Evolutionary conservation across 2,888 invertebrate genomes (phyloP), one percentile per base, ranked within the genome.

Genomic region (Athalia circularis): DNA sequence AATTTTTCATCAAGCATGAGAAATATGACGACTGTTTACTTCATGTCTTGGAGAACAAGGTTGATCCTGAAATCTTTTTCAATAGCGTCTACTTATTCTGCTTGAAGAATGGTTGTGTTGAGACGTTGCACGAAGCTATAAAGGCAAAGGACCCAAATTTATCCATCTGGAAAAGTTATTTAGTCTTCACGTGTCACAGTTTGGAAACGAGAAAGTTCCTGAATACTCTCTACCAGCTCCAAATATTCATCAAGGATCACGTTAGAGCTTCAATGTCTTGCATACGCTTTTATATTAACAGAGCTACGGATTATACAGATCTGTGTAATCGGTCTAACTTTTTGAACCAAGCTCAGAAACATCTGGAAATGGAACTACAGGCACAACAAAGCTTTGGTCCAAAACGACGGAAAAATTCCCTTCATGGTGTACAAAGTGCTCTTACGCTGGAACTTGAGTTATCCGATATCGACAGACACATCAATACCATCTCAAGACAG

Each of bases 241-340:
- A 96, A 87, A 91, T 94, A 72, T 93, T 93, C 75, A 93, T 95
- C 87, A 93, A 93, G 57, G 96, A 96, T 89, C 94, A 93, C 80
- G 93, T 96, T 57, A 92, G 96, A 76, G 96, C 96, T 0, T 94
- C 95, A 5, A 95, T 96, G 91, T 95, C 96, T 0, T 96, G 96
- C 87, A 95, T 95, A 72, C 92, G 94, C 80, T 94, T 96, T 87
- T 96, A 95, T 89, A 91, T 93, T n/a, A 92, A 93, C 76, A 92
- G 93, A 81, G 92, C 92, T 6, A 90, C 90, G 2, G 92, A 90
- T 65, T 94, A 93, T 84, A 90, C 90, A 0, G 93, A 94, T 81
- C 86, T 94, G 70, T 90, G 91, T 65, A 88, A 88, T 1, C 92
- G 92, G 88, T 88, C 91, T n/a, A 90, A 92, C 82, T 90, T 92